Conservation (phyloP, 2,888 invertebrate species). For the Heteropelma amictum region DNA sequence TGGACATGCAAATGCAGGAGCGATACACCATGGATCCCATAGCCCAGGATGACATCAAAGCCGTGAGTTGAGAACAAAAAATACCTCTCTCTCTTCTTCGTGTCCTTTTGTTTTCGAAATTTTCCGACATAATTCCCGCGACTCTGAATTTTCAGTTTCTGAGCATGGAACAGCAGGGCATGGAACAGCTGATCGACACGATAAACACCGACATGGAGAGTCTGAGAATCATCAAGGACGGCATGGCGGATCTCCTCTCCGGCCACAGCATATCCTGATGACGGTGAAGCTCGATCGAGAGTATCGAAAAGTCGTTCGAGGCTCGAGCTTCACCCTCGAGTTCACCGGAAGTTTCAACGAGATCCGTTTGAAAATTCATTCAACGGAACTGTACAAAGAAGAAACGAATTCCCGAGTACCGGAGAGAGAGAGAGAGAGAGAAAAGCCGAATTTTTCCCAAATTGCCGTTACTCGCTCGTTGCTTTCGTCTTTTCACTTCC, state of each 20-base stretch:
- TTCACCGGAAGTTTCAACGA: too few species aligned
- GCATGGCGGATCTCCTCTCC: conserved; percentile 81
- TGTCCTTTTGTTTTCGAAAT: background rate
- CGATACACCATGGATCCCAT: conserved; percentile 88
- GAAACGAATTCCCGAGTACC: too few species aligned
- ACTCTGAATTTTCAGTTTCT: conserved; percentile 82
- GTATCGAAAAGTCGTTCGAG: background rate
- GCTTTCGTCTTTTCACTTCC: too few species aligned
- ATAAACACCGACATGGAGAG: conserved; percentile 89
- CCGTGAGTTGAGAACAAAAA: too few species aligned
- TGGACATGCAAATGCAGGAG: conserved; percentile 82
- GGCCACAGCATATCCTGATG: conserved; percentile 70
- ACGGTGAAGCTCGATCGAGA: background rate
- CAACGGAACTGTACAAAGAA: too few species aligned
- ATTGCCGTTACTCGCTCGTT: too few species aligned
- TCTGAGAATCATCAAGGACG: conserved; percentile 88
- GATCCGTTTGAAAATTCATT: too few species aligned
- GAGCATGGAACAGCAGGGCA: conserved; percentile 92
- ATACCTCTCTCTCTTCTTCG: background rate
- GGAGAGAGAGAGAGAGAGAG: too few species aligned
- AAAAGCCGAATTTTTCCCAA: too few species aligned
- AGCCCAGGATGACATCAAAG: conserved; percentile 81
- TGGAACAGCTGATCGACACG: conserved; percentile 90
- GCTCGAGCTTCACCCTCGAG: too few species aligned
- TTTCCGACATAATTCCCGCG: background rate